Evolutionary conservation across 35 echinoderm and acorn worm genomes (phyloP).

Genomic region (Eucidaris tribuloides): DNA sequence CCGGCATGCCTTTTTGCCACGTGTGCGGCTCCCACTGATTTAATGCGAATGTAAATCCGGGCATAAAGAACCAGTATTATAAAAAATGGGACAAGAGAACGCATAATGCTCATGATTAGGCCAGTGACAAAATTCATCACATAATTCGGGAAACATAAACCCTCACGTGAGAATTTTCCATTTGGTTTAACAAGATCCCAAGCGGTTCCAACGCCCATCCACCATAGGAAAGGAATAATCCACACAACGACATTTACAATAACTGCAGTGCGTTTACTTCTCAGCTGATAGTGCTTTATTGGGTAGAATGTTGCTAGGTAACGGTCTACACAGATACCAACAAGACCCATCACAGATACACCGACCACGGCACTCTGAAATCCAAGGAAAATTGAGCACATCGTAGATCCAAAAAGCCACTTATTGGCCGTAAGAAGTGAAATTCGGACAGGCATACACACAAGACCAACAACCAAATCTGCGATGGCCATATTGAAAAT

Average conservation of each 20-base stretch:
- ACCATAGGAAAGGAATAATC: neutral
- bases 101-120: neutral
- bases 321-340: conserved; percentile 24
- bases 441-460: conserved; percentile 17
- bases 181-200: neutral
- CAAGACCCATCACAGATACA: conserved; percentile 14
- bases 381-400: neutral
- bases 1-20: too few relatives aligned
- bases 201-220: neutral
- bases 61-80: neutral
- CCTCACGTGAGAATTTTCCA: neutral
- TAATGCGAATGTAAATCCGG: neutral
- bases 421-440: neutral
- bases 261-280: neutral
- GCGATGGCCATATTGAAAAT: conserved; percentile 15
- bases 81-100: neutral
- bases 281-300: conserved; percentile 4
- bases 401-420: neutral
- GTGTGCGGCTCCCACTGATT: neutral
- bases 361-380: neutral
- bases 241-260: neutral
- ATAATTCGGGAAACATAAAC: conserved; percentile 1
- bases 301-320: conserved; percentile 43
- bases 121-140: neutral
- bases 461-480: neutral